Evolutionary conservation across 1,140 invertebrate species (phyloP).

Genomic region (Trichonephila clavata): DNA sequence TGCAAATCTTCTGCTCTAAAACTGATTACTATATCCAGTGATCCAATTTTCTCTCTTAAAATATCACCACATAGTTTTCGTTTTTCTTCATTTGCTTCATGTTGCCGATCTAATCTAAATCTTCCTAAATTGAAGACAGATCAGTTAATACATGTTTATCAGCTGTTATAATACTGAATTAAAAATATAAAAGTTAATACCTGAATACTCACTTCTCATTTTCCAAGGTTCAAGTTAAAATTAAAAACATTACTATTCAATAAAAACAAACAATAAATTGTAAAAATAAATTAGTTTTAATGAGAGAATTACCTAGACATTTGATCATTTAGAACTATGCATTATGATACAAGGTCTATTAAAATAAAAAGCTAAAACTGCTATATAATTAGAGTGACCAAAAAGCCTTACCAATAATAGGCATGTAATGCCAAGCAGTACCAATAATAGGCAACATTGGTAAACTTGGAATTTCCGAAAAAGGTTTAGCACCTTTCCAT

Average conservation of each 20-base stretch:
- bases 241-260: too few species aligned
- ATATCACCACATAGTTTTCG: constrained; percentile 19
- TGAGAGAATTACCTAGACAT: too few species aligned
- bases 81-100: constrained; percentile 22
- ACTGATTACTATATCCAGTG: constrained; percentile 80
- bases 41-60: constrained; percentile 48
- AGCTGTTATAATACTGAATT: too few species aligned
- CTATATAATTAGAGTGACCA: too few species aligned
- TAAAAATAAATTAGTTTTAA: too few species aligned
- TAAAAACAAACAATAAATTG: too few species aligned
- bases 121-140: background rate
- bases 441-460: constrained; percentile 46
- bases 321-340: too few species aligned
- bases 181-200: background rate
- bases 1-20: constrained; percentile 89
- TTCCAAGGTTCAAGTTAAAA: too few species aligned
- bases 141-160: too few species aligned
- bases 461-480: constrained; percentile 43
- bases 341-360: too few species aligned
- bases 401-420: constrained; percentile 39
- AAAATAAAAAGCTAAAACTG: too few species aligned
- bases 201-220: too few species aligned
- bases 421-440: constrained; percentile 46
- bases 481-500: constrained; percentile 34
- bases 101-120: constrained; percentile 1